Evolutionary conservation across 1,140 invertebrate genomes (phyloP).

Genomic region (Megathymus violae): DNA sequence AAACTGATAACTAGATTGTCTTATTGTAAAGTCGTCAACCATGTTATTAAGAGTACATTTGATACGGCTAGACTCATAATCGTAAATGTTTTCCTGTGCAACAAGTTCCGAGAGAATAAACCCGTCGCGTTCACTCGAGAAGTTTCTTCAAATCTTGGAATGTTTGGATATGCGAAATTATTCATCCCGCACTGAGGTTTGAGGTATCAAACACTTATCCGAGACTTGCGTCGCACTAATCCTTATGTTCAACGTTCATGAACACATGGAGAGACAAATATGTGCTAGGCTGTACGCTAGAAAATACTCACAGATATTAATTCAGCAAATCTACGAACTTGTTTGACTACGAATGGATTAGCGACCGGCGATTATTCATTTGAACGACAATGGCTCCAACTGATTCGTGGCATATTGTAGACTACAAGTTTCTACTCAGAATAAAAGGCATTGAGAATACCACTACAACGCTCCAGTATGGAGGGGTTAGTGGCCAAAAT

Average conservation of each 20-base stretch:
- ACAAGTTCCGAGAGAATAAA: neutral
- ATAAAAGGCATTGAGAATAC: no score
- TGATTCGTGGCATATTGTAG: neutral
- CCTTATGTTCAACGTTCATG: neutral
- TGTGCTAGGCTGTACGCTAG: constrained; percentile 3
- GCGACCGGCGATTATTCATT: neutral
- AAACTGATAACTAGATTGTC: no score
- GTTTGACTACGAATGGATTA: neutral
- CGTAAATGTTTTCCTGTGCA: neutral
- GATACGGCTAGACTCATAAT: no score
- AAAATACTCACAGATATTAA: constrained; percentile 11
- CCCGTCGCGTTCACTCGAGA: neutral
- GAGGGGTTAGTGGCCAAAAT: no score
- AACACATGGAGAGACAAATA: constrained; percentile 3
- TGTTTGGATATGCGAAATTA: neutral
- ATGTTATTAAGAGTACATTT: no score
- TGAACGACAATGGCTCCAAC: no score
- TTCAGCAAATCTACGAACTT: constrained; percentile 1
- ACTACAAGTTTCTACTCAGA: no score
- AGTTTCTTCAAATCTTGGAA: neutral
- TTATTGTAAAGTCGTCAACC: no score
- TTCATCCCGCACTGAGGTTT: neutral
- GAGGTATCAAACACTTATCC: neutral
- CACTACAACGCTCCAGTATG: no score
- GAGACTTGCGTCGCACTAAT: neutral